Conservation (phyloP, 2,797 vertebrate species). For the Ctenopoma multispine region DNA sequence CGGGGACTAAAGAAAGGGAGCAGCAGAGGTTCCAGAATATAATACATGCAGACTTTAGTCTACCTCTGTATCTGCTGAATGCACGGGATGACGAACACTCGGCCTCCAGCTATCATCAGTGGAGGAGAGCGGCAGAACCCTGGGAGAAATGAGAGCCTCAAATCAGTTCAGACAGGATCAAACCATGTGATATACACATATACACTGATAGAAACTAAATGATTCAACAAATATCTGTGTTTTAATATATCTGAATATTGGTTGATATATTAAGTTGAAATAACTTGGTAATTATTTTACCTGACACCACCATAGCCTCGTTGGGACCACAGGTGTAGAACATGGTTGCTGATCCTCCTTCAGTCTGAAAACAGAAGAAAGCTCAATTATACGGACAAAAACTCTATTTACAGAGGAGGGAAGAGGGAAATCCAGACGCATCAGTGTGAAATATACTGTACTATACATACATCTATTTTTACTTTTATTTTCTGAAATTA, state of each 20-base stretch:
- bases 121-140: slow-evolving; percentile 92
- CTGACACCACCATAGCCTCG: slow-evolving; percentile 95
- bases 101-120: slow-evolving; percentile 91
- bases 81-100: slow-evolving; percentile 91
- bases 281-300: slow-evolving; percentile 65
- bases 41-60: not conserved
- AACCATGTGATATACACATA: too few relatives aligned
- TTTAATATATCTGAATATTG: too few relatives aligned
- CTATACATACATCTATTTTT: not conserved
- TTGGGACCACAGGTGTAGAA: slow-evolving; percentile 94
- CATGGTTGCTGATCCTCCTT: slow-evolving; percentile 71
- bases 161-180: not conserved
- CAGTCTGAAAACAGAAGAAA: slow-evolving; percentile 32
- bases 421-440: too few relatives aligned
- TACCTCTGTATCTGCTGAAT: slow-evolving; percentile 91
- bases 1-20: not conserved
- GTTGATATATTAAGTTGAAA: too few relatives aligned
- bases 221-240: not conserved
- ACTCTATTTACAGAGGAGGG: not conserved
- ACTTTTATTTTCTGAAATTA: not conserved
- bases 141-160: slow-evolving; percentile 57
- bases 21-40: too few relatives aligned
- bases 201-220: not conserved
- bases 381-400: not conserved
- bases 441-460: too few relatives aligned